Base-by-base conservation (phyloP, 2,113 vertebrate species). In the Melanocharis versteri region DNA sequence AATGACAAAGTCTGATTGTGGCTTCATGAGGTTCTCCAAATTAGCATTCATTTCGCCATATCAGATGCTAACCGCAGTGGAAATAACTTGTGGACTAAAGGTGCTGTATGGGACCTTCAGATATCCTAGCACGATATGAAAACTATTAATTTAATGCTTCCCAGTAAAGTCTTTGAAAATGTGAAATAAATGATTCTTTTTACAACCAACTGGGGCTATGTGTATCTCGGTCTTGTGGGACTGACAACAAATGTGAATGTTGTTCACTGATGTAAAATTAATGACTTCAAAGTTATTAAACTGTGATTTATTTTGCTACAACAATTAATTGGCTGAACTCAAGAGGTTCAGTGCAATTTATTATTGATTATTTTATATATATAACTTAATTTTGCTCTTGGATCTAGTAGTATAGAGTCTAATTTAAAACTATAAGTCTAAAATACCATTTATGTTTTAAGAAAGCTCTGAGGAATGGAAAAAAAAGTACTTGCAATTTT, bases 391-490 rank as follows among this genome's bases (percentile, higher is more conserved):
- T 92, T 76, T 82, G 20, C 23, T 62, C 65, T 45, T 47, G 40
- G 51, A 50, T 79, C n/a, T 61, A 54, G 11, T 45, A 58, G 9
- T 44, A 37, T 26, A 75, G 22, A 51, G 7, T 54, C 30, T 70
- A 83, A 83, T 93, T 88, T 62, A 80, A 92, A 92, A 53, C n/a
- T 60, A n/a, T n/a, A 79, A 47, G 39, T 79, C 44, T 76, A 53
- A 28, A 66, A 48, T 57, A 48, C 14, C 31, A 48, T 45, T 80
- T 89, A 61, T 22, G 31, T 54, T 83, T 88, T 42, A 80, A 33
- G 58, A 72, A 80, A 94, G 23, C 27, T 65, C 50, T 57, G 13
- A 47, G 45, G 77, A 82, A 62, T 35, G 10, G 21, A 48, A 69
- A 56, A 64, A 66, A 20, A 42, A 26, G n/a, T 7, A 33, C 4